A percentile compares a stretch with the other conserved stretches of the same genome.
Conservation (phyloP, 2,888 invertebrate species). For the Monochamus alternatus region DNA sequence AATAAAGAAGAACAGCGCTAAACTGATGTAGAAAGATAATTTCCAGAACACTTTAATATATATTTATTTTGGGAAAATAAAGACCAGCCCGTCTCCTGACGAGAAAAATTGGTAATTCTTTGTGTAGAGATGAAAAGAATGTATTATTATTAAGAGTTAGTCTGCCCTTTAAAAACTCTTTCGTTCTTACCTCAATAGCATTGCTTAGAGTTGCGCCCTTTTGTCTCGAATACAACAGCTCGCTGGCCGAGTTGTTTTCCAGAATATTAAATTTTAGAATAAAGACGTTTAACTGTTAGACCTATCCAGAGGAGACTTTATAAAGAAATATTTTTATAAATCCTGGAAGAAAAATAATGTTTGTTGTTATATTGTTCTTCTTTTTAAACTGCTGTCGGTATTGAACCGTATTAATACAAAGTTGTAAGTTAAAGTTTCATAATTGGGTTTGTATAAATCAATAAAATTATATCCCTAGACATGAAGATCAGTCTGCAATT, state of each 20-base stretch:
- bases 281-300: conserved; percentile 2
- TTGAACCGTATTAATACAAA: no score
- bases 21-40: no score
- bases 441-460: no score
- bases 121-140: conserved; percentile 25
- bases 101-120: conserved; percentile 16
- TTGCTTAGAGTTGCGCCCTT: background rate
- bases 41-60: no score
- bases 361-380: no score
- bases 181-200: conserved; percentile 1
- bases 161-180: conserved; percentile 13
- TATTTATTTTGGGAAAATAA: no score
- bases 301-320: background rate
- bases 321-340: background rate
- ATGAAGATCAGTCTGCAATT: no score
- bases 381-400: no score
- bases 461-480: no score
- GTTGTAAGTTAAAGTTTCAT: no score
- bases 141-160: conserved; percentile 30
- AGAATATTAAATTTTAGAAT: conserved; percentile 7
- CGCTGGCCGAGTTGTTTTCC: background rate
- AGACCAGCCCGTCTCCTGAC: background rate
- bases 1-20: no score
- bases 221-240: background rate
- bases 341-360: background rate